Percentiles rank a stretch among this genome's conserved stretches.
Evolutionary conservation across 2,888 invertebrate species (phyloP).

Genomic region (Herminia tarsipennalis): DNA sequence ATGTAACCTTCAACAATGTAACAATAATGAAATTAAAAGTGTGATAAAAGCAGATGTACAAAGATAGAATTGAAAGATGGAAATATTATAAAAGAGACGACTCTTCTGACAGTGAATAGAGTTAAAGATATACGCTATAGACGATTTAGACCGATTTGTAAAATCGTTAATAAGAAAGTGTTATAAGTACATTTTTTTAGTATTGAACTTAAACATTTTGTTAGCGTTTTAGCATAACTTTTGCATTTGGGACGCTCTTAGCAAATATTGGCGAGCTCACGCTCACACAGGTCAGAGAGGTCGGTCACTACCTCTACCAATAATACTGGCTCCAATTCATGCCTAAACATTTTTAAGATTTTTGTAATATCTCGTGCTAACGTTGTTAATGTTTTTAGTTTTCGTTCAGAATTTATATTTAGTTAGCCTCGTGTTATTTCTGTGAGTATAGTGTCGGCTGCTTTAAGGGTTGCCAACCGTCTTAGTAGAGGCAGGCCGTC

Average conservation of each 20-base stretch:
- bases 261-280: slow-evolving; percentile 52
- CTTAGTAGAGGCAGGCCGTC: too few relatives aligned
- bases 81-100: too few relatives aligned
- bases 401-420: slow-evolving; percentile 47
- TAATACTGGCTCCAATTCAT: background rate
- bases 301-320: slow-evolving; percentile 30
- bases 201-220: too few relatives aligned
- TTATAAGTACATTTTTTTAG: too few relatives aligned
- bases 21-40: background rate
- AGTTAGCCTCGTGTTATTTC: slow-evolving; percentile 72
- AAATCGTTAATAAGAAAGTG: too few relatives aligned
- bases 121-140: too few relatives aligned
- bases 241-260: slow-evolving; percentile 42
- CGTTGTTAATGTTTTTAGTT: slow-evolving; percentile 18
- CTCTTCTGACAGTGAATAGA: too few relatives aligned
- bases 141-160: too few relatives aligned
- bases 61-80: too few relatives aligned
- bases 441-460: slow-evolving; percentile 53
- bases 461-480: too few relatives aligned
- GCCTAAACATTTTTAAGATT: background rate
- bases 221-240: slow-evolving; percentile 46
- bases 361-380: background rate
- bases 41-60: too few relatives aligned
- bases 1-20: background rate
- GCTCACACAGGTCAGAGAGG: slow-evolving; percentile 39